Evolutionary conservation across 2,113 vertebrate species (phyloP), one percentile per base, ranked within the genome.

Genomic region (Rhineura floridana): DNA sequence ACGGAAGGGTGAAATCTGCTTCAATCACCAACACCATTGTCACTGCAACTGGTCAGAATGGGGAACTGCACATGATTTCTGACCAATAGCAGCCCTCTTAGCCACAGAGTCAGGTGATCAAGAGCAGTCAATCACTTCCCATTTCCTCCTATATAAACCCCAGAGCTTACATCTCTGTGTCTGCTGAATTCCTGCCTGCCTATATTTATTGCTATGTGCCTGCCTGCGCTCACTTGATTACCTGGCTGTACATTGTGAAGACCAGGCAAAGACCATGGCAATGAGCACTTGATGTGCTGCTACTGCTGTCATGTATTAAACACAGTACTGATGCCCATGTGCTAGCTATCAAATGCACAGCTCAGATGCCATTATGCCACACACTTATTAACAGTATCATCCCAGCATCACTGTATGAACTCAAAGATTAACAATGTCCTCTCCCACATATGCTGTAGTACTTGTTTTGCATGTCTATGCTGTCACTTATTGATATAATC

Each of bases 331-430:
- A 39, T 21, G 55, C 3, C 42, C 33, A 67, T 67, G 48, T 69
- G 65, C 25, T n/a, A 5, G n/a, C n/a, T 4, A 19, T 55, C 28
- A 70, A 17, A 2, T 48, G 12, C n/a, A 25, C 42, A 30, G 6
- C 48, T 8, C 25, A 42, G 50, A 76, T 23, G 13, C 1, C 28
- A 10, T 44, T 63, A 52, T 46, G 23, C 25, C 23, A 52, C 50
- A 36, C 15, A 9, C 6, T 1, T 4, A 39, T 12, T 28, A 63
- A 7, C 2, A 13, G 33, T 5, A 1, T 65, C 25, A 1, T n/a
- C n/a, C n/a, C n/a, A n/a, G n/a, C n/a, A n/a, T n/a, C n/a, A n/a
- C n/a, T n/a, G n/a, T n/a, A n/a, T n/a, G n/a, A n/a, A n/a, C n/a
- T n/a, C n/a, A n/a, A n/a, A n/a, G n/a, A n/a, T n/a, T 30, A 59